Percentiles rank a stretch among this genome's conserved stretches.
Evolutionary conservation across 2,113 vertebrate species (phyloP).

Genomic region (Cheilinus undulatus): DNA sequence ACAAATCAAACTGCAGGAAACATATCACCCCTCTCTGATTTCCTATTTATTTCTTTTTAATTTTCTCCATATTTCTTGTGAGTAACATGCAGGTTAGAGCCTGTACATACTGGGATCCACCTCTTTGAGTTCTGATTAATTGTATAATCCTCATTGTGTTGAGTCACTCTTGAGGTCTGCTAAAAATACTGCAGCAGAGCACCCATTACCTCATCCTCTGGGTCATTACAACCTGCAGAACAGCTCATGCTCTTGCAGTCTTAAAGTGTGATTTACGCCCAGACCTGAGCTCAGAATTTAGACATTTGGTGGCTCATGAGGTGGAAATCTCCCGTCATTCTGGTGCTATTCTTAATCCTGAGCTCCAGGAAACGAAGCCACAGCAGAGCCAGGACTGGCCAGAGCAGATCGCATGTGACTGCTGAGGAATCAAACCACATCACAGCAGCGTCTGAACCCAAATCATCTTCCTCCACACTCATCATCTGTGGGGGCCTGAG

Average conservation of each 20-base stretch:
- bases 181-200: neutral
- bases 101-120: slow-evolving; percentile 4
- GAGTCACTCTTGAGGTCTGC: slow-evolving; percentile 6
- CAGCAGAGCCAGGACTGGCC: slow-evolving; percentile 51
- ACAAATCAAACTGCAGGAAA: neutral
- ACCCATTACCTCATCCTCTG: slow-evolving; percentile 2
- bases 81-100: neutral
- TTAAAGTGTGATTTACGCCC: slow-evolving; percentile 26
- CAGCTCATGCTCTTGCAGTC: neutral
- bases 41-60: neutral
- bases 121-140: slow-evolving; percentile 27
- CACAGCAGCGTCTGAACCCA: slow-evolving; percentile 48
- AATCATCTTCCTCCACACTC: slow-evolving; percentile 24
- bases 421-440: slow-evolving; percentile 57
- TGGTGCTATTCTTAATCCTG: slow-evolving; percentile 60
- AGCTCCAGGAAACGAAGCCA: slow-evolving; percentile 60
- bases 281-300: slow-evolving; percentile 58
- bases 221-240: slow-evolving; percentile 5
- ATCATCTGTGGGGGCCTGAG: slow-evolving; percentile 20
- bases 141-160: neutral
- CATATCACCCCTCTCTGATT: neutral
- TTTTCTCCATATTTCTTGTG: neutral
- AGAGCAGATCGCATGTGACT: slow-evolving; percentile 62
- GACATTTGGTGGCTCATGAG: slow-evolving; percentile 49
- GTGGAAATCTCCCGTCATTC: slow-evolving; percentile 64